Base-by-base conservation (phyloP, 2,797 vertebrate species). In the Pipistrellus pipistrellus region DNA sequence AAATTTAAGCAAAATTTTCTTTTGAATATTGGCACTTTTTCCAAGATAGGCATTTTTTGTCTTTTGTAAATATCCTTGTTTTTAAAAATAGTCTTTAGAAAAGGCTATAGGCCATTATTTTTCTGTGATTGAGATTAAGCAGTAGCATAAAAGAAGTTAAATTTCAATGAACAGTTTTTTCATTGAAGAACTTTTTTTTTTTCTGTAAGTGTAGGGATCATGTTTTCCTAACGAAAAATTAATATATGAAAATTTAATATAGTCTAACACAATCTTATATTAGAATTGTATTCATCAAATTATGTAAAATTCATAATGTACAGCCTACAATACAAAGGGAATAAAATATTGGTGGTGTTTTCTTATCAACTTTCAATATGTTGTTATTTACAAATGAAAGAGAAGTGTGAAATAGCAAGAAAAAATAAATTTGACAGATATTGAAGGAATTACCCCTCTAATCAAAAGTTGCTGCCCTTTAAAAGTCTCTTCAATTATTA, bases 361-460 rank as follows among this genome's bases (percentile, higher is more conserved):
- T 68, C n/a, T 80, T 35, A 55, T 7, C 73, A 51, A 32, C 8
- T 27, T 85, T 80, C 44, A 69, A 38, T 53, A 30, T 48, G 8
- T 25, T 62, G 2, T 53, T 20, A 55, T 46, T 88, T 93, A 25
- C 3, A 5, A 66, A 51, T 51, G 20, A 84, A 27, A 91, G 6
- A 53, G 8, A 85, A 6, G 23, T 68, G 23, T 18, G 25, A 35
- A 82, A 35, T 27, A 76, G 0, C 30, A 75, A 71, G 17, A n/a
- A 84, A 84, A 85, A 66, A 18, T 21, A 14, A 18, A 71, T 38
- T 9, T n/a, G 46, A 38, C 23, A 35, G 41, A 10, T 30, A 55
- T 15, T 91, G n/a, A 51, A 77, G 51, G 89, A 86, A 59, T 84
- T 78, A 81, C 80, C 25, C 17, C 30, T 87, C 88, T 94, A 85